Conservation (phyloP, 2,113 vertebrate species). For the Parotia lawesii region DNA sequence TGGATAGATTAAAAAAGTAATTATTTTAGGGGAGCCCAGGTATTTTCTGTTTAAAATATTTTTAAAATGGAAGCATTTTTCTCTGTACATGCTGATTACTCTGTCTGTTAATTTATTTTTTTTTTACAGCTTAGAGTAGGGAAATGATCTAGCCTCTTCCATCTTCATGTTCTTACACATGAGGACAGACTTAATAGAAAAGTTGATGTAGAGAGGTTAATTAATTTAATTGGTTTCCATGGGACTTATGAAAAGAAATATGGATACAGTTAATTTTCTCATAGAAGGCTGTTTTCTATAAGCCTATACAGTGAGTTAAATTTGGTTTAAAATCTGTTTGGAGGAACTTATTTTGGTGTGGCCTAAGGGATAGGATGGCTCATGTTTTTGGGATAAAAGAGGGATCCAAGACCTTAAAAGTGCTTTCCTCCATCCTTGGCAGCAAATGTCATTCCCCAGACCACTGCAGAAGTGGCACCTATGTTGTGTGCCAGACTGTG, state of each 20-base stretch:
- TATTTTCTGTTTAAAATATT: neutral
- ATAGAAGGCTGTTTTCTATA: neutral
- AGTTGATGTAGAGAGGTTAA: slow-evolving; percentile 13
- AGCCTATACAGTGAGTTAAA: neutral
- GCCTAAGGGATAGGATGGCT: neutral
- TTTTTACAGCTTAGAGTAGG: neutral
- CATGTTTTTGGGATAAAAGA: neutral
- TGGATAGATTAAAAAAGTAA: neutral
- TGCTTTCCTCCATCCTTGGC: neutral
- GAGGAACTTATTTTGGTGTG: neutral
- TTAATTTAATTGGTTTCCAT: slow-evolving; percentile 40
- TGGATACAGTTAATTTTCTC: neutral
- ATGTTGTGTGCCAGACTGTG: neutral
- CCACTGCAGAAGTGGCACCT: neutral
- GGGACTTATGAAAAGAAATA: slow-evolving; percentile 19
- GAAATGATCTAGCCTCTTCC: neutral
- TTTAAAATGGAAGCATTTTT: neutral
- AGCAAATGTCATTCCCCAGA: neutral
- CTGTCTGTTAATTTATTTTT: neutral
- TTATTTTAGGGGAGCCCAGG: neutral
- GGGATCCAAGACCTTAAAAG: neutral
- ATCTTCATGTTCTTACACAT: neutral
- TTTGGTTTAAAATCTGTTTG: neutral
- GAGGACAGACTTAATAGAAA: neutral
- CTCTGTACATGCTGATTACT: neutral